Conservation (phyloP, 2,888 invertebrate genomes). For the Graphium colonna region DNA sequence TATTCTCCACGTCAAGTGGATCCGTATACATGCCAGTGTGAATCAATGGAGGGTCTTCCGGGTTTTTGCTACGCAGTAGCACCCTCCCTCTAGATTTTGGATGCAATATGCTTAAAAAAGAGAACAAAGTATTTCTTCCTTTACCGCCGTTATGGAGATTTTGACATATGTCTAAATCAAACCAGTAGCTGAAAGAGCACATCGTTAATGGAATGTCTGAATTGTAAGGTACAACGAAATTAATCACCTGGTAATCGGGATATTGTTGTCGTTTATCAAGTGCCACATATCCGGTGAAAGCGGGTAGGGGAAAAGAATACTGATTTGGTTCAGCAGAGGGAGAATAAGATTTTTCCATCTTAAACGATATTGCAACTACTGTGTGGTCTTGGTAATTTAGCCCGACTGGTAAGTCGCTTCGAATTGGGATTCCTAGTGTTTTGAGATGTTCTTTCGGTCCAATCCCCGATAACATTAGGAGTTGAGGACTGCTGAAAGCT, state of each 20-base stretch:
- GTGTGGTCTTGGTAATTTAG: constrained; percentile 43
- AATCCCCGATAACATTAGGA: constrained; percentile 49
- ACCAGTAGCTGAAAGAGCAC: constrained; percentile 35
- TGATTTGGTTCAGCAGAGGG: constrained; percentile 17
- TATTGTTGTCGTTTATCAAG: constrained; percentile 30
- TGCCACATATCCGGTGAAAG: constrained; percentile 31
- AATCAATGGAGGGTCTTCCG: constrained; percentile 35
- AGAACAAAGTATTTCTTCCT: constrained; percentile 31
- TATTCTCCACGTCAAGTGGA: constrained; percentile 37
- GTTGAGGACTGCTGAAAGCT: constrained; percentile 41
- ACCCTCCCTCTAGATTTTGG: constrained; percentile 39
- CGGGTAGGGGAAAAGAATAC: constrained; percentile 31
- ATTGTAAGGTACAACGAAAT: constrained; percentile 31
- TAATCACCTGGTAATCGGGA: constrained; percentile 37
- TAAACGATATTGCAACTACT: constrained; percentile 21
- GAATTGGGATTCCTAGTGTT: constrained; percentile 33
- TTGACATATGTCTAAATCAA: constrained; percentile 34
- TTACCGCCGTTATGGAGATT: constrained; percentile 26
- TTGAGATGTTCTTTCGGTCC: constrained; percentile 41
- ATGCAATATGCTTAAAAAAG: constrained; percentile 30
- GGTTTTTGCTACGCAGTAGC: constrained; percentile 34
- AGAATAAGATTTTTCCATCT: constrained; percentile 24
- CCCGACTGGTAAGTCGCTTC: constrained; percentile 44
- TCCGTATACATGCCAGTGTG: constrained; percentile 31
- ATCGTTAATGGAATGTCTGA: constrained; percentile 29